Conservation (phyloP, 2,113 vertebrate species). For the Eurystomus gularis region DNA sequence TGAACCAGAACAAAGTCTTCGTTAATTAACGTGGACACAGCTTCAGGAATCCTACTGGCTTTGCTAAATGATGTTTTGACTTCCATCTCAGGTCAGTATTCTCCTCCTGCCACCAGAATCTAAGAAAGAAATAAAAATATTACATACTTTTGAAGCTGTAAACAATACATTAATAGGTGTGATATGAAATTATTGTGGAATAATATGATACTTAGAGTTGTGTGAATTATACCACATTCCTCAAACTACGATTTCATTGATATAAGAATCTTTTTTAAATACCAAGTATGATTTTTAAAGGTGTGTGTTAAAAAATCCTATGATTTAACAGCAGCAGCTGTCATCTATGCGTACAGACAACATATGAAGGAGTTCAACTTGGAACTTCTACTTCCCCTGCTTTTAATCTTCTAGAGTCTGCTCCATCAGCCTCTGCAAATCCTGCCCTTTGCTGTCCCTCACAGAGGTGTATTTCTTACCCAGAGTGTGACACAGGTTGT, state of each 20-base stretch:
- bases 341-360: accelerated
- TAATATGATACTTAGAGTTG: not conserved
- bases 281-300: not conserved
- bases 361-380: not conserved
- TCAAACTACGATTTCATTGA: not conserved
- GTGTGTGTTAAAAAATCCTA: not conserved
- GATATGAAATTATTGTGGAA: not conserved
- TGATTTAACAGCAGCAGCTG: not conserved
- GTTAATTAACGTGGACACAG: conserved; percentile 85
- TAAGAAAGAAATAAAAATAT: not conserved
- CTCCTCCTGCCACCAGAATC: conserved; percentile 58
- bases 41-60: conserved; percentile 84
- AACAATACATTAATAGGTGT: not conserved
- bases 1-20: conserved; percentile 93
- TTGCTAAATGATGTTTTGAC: conserved; percentile 84
- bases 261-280: not conserved
- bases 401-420: not conserved
- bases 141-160: not conserved
- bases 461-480: not conserved
- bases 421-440: not conserved
- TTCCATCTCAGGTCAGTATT: conserved; percentile 82
- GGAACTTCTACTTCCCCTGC: not conserved
- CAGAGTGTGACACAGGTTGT: not conserved
- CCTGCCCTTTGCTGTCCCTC: not conserved
- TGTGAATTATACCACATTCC: not conserved